Conservation (phyloP, 2,113 vertebrate genomes). For the Plecotus auritus region DNA sequence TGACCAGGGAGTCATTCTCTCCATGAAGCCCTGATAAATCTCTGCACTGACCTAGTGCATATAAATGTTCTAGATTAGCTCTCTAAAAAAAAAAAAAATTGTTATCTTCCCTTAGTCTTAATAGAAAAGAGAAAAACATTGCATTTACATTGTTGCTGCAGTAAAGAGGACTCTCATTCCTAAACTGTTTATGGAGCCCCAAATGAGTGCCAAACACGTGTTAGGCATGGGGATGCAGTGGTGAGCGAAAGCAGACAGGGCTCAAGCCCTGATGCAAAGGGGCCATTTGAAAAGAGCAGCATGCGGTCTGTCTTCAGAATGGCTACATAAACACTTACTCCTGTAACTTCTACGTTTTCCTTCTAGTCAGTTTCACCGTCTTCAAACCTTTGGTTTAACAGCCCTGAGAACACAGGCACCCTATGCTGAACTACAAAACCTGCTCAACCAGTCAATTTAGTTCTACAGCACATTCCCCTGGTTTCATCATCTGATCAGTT, state of each 20-base stretch:
- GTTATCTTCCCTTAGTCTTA: background rate
- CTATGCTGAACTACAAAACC: background rate
- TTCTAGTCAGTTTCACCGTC: background rate
- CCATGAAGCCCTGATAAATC: background rate
- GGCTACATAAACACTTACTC: background rate
- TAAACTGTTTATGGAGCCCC: background rate
- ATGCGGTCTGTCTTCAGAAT: background rate
- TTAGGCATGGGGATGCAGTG: background rate
- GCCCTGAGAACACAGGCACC: background rate
- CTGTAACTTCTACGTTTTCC: background rate
- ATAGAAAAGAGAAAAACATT: background rate
- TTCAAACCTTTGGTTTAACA: background rate
- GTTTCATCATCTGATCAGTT: background rate
- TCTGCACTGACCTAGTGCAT: background rate
- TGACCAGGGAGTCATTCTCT: background rate
- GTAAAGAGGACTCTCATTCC: background rate
- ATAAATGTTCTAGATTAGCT: background rate
- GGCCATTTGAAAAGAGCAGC: background rate
- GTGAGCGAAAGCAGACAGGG: background rate
- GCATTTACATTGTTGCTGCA: background rate
- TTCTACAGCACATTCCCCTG: background rate
- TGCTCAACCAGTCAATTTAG: background rate
- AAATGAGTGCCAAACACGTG: accelerated
- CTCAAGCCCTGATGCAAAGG: background rate
- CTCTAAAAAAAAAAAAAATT: background rate